Evolutionary conservation across 2,797 vertebrate genomes (phyloP).

Genomic region (Gila robusta): DNA sequence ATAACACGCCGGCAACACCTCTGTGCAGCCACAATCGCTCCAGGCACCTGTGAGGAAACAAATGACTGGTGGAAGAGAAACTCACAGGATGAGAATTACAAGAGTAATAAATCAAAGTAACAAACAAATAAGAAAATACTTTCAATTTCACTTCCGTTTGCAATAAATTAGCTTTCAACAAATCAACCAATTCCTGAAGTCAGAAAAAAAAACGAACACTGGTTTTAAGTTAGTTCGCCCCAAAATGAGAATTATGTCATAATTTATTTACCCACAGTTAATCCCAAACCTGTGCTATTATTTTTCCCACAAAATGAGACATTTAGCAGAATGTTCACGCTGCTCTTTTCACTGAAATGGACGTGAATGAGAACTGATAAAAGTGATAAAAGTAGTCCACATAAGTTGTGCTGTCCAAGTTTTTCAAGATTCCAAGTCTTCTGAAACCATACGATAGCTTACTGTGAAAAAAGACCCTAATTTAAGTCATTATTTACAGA

Average conservation of each 20-base stretch:
- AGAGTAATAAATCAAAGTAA: background rate
- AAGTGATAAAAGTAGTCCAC: background rate
- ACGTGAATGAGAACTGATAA: background rate
- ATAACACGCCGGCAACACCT: background rate
- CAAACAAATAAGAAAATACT: conserved; percentile 18
- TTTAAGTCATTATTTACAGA: background rate
- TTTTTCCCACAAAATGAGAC: background rate
- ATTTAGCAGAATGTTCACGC: background rate
- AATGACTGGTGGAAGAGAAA: conserved; percentile 19
- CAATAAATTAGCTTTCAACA: conserved; percentile 7
- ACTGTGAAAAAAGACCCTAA: background rate
- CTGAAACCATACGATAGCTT: background rate
- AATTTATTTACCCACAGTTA: background rate
- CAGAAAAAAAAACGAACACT: background rate
- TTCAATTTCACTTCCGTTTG: background rate
- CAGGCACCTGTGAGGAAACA: conserved; percentile 9
- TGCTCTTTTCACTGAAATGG: too few species aligned
- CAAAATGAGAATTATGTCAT: background rate
- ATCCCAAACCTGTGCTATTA: too few species aligned
- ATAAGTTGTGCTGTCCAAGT: background rate
- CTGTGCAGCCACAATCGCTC: conserved; percentile 23
- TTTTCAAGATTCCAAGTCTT: background rate
- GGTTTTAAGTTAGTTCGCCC: background rate
- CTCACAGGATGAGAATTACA: background rate
- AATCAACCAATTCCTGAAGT: background rate